These are phyloP conservation scores for Chrysochloris asiatica DNA, from an alignment of 2,113 vertebrate genomes.

Conservation along the genomic window DNA sequence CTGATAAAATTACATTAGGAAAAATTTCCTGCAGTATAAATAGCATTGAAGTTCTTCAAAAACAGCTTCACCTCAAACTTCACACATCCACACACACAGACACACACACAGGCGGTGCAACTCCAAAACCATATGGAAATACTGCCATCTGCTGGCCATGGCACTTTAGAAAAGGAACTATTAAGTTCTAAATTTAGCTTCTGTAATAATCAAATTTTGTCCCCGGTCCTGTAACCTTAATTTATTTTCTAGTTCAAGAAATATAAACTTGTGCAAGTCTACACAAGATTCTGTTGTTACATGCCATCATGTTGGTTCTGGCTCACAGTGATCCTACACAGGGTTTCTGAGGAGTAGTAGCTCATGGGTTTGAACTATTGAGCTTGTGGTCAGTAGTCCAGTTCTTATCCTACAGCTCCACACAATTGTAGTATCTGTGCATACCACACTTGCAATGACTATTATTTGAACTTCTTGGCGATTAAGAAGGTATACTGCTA, in stretches of 20 bases:
- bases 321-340: too few species aligned
- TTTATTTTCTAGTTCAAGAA: background rate
- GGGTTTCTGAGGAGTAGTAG: too few species aligned
- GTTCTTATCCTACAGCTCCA: too few species aligned
- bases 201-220: background rate
- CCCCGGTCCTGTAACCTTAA: background rate
- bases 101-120: rapidly evolving
- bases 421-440: too few species aligned
- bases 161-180: background rate
- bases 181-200: background rate
- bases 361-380: too few species aligned
- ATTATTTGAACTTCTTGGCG: rapidly evolving
- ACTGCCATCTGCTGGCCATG: constrained; percentile 77
- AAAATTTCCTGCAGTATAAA: background rate
- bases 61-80: background rate
- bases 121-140: constrained; percentile 38
- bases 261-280: background rate
- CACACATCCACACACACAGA: too few species aligned
- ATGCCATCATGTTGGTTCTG: too few species aligned
- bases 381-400: too few species aligned
- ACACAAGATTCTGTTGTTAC: too few species aligned
- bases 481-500: rapidly evolving
- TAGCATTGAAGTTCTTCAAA: rapidly evolving
- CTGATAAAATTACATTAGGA: background rate
- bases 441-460: rapidly evolving